Base-by-base conservation (phyloP, 2,888 invertebrate species). In the Invenusta paracnida region DNA sequence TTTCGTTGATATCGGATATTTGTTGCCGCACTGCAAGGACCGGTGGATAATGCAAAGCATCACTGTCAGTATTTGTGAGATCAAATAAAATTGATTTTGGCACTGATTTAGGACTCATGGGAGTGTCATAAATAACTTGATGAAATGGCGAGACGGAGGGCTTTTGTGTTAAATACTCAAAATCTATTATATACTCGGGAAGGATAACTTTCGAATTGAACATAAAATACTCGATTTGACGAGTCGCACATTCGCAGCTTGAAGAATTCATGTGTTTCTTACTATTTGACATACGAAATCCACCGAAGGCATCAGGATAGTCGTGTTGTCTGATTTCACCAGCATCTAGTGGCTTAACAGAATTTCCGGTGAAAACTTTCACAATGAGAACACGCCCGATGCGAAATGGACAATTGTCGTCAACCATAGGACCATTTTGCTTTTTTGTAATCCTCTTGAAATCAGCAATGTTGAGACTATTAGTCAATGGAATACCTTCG, bases 151-250 rank as follows among this genome's bases (percentile, higher is more conserved):
- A 86, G 1, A 0, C 13, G 0, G 67, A 30, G 25, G 17, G 2
- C 29, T 30, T 87, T 27, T 29, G 29, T 1, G 90, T 90, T 28
- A 90, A 87, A 86, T 92, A 92, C 88, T 92, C 91, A 89, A 90
- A 91, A 85, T 92, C 91, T 28, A 92, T 89, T 67, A 92, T 89
- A 88, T 91, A 92, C 87, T 91, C 91, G 30, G 91, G 91, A 5
- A 91, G 88, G 5, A 90, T 90, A 30, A 91, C 88, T 30, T 90
- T 89, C 86, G 90, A 87, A 86, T 91, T 89, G 87, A 91, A 91
- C 86, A 91, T 88, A 87, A 90, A 91, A 91, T 91, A 92, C 86
- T 91, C 91, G 87, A 89, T 90, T 88, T 92, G 91, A 25, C 90
- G 87, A 28, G 89, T 88, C 82, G 89, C 89, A 87, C 92, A 92